Evolutionary conservation across 2,888 invertebrate genomes (phyloP), one percentile per base, ranked within the genome.

Genomic region (Thalpophila matura): DNA sequence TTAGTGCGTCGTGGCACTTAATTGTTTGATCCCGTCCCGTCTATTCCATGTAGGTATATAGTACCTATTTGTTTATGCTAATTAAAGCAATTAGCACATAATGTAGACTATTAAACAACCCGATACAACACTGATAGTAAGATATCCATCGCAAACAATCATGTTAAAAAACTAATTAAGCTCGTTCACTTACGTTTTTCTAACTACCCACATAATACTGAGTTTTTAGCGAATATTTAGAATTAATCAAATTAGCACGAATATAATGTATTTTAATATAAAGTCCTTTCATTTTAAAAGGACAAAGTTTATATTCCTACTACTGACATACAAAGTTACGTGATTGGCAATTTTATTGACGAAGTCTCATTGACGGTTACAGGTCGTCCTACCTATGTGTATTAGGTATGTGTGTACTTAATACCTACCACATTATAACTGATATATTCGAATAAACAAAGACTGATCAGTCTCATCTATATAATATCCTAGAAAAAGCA

Each of bases 301-400:
- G 24, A 72, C 22, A 29, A 3, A 51, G 4, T 35, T 12, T 10
- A 45, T 35, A 16, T 54, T 22, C 6, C 16, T 18, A 5, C 12
- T 7, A 12, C 12, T 14, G 42, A 43, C 10, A 7, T 20, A 12
- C 1, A 31, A 12, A 12, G 27, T 27, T 27, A 47, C n/a, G 3
- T 49, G 31, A 53, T 47, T 42, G 3, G 31, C 14, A 3, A 14
- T 47, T 65, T 65, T 72, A 55, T 49, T 65, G 18, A 20, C 33
- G 9, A 37, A 37, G n/a, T 66, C 22, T 66, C 67, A 56, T 73
- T 66, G 57, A 66, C n/a, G n/a, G n/a, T n/a, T n/a, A n/a, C n/a
- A 24, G 43, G 35, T 55, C 46, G 10, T 16, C 31, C 9, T 16
- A 46, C 20, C 10, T 45, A 18, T 22, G 14, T n/a, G n/a, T 47